Evolutionary conservation across 2,113 vertebrate genomes (phyloP).

Genomic region (Fregetta grallaria): DNA sequence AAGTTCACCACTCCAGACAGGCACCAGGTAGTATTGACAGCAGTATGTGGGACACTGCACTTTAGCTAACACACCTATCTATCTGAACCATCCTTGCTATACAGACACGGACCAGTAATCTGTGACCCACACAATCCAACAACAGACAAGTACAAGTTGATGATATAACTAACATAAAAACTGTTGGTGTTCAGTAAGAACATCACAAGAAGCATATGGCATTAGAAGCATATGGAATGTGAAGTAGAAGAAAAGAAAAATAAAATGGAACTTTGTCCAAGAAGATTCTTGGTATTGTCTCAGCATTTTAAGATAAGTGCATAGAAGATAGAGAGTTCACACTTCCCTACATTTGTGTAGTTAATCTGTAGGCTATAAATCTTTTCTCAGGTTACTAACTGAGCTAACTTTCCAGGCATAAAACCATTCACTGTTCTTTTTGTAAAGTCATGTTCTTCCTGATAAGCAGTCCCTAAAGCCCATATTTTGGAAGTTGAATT

Average conservation of each 20-base stretch:
- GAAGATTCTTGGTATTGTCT: background rate
- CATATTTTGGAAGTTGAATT: background rate
- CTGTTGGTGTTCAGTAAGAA: background rate
- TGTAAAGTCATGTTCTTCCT: background rate
- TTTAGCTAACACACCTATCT: background rate
- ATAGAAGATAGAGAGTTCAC: background rate
- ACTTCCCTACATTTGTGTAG: background rate
- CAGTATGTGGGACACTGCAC: background rate
- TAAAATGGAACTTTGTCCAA: background rate
- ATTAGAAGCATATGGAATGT: background rate
- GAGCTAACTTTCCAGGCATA: background rate
- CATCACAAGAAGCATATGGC: background rate
- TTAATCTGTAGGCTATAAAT: background rate
- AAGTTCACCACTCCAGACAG: background rate
- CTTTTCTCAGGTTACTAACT: background rate
- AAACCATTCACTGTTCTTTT: background rate
- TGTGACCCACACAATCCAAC: background rate
- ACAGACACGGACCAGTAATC: background rate
- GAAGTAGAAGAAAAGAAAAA: background rate
- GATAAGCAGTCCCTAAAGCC: background rate
- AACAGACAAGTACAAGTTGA: background rate
- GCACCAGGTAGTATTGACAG: background rate
- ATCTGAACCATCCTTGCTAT: background rate
- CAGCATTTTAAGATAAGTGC: background rate
- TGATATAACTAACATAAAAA: background rate